Base-by-base conservation (phyloP, 2,113 vertebrate genomes). In the Galbula dea region DNA sequence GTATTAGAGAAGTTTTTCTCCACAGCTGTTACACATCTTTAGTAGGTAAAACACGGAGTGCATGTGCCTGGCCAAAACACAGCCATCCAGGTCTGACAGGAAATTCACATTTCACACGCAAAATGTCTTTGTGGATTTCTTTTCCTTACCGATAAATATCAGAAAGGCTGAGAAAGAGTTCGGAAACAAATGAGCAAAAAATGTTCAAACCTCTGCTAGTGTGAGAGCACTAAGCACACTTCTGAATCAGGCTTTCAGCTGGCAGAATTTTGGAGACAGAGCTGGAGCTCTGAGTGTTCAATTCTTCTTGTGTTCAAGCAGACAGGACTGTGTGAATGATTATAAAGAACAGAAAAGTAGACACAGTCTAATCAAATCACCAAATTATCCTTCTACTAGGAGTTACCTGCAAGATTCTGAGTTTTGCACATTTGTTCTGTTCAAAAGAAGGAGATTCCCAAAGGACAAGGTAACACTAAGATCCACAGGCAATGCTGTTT, bases 121-220 rank as follows among this genome's bases (percentile, higher is more conserved):
- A 82, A 79, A 75, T 45, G 3, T 7, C 15, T 75, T 82, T 82
- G 49, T 57, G 29, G 19, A n/a, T 58, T 86, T 69, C 13, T 32
- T 63, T 83, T 54, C 24, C 29, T 65, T 55, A 27, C 4, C 48
- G 55, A 34, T 19, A 6, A 4, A 14, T 51, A 15, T 27, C 24
- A 65, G 24, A 55, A 2, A 39, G 18, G 15, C 24, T 49, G 21
- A 58, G 5, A 58, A 58, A 61, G 15, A 90, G 9, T 39, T 83
- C 41, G 34, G 26, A 83, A 83, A 37, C 7, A 41, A 86, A 51
- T 22, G 10, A 36, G 9, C 22, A 65, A 68, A 51, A 45, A 12
- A 19, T 1, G 0, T 11, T 27, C 0, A 0, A 77, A 77, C 7
- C 8, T 73, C 39, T 84, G 27, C 24, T 59, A 34, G 1, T n/a